Evolutionary conservation across 1,140 invertebrate species (phyloP), one percentile per base, ranked within the genome.

Genomic region (Arctopsyche grandis): DNA sequence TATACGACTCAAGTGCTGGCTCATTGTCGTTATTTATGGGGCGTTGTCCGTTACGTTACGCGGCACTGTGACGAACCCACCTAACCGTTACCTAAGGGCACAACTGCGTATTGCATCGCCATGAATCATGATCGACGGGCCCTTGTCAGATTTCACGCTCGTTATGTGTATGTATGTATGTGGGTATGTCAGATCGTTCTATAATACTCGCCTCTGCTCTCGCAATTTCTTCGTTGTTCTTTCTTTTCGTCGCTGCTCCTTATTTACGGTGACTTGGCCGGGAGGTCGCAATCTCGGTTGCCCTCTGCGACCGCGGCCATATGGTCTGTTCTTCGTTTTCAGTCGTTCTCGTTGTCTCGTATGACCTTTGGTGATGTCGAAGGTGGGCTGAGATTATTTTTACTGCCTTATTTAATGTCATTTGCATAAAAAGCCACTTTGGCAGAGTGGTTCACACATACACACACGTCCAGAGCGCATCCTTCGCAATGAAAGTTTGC

Each of bases 291-390:
- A 38, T 38, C 29, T 38, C 7, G 29, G 29, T 38, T 38, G 29
- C 29, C 48, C 10, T 66, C 21, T 66, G 26, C 63, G 63, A 66
- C 63, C 63, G 29, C 7, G 29, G 21, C 56, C 63, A 66, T 66
- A 66, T 66, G 63, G 63, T 66, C 63, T 10, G 63, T 66, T 38
- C 29, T 38, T 26, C 63, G 24, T 66, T 66, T 38, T 66, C 63
- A 22, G 48, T 14, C 48, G 7, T 66, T 66, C 22, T 1, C 12
- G 9, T 66, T 22, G 63, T 14, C 24, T 9, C 22, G 5, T 19
- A 16, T 60, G 56, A 60, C 56, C 56, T 60, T 60, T 60, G 56
- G 7, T 19, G 3, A 66, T 29, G 24, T 29, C 63, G 63, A 66
- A 66, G 63, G 63, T 66, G 63, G 21, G 21, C 26, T 22, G 21